Base-by-base conservation (phyloP, 2,888 invertebrate species). In the Phytoseiulus persimilis region DNA sequence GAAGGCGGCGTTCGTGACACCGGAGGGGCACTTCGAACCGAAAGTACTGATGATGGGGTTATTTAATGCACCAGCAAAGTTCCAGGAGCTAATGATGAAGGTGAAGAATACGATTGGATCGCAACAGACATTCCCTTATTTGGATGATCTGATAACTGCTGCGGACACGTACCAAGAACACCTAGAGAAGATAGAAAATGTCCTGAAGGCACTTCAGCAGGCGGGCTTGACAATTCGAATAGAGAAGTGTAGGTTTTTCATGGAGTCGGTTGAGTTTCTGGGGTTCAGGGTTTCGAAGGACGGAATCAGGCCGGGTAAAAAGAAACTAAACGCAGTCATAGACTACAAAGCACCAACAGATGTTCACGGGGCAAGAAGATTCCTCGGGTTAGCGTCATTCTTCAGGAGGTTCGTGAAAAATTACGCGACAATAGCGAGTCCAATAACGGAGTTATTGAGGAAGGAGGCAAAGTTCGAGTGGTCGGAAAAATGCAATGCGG, bases 1-100 rank as follows among this genome's bases (percentile, higher is more conserved):
- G 31, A 84, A 84, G 9, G 31, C 84, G 28, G 84, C 31, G 31
- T 84, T 84, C 31, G 31, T 83, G 2, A 83, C 83, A 1, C 2
- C 31, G 18, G 33, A 31, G 18, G 33, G 83, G 11, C 28, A 83
- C 11, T 83, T 83, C 33, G 83, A 83, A 31, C 83, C 83, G 31
- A 83, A 11, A n/a, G 83, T 83, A 6, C 83, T 83, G 31, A 83
- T n/a, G 83, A 83, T 83, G 83, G 83, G 83, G n/a, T 14, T 83
- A 2, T n/a, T 2, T 31, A 83, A 83, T 31, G 83, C 83, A 5
- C 83, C 83, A 3, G 31, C 31, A 6, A 83, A 83, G 31, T 83
- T 83, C 14, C 83, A 83, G 83, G 83, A 83, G 14, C n/a, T 83
- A 14, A 83, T 83, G 83, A 31, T 31, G 31, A n/a, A 14, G 6